Evolutionary conservation across 2,797 vertebrate genomes (phyloP), one percentile per base, ranked within the genome.

Genomic region (Sebastes matsubarae): DNA sequence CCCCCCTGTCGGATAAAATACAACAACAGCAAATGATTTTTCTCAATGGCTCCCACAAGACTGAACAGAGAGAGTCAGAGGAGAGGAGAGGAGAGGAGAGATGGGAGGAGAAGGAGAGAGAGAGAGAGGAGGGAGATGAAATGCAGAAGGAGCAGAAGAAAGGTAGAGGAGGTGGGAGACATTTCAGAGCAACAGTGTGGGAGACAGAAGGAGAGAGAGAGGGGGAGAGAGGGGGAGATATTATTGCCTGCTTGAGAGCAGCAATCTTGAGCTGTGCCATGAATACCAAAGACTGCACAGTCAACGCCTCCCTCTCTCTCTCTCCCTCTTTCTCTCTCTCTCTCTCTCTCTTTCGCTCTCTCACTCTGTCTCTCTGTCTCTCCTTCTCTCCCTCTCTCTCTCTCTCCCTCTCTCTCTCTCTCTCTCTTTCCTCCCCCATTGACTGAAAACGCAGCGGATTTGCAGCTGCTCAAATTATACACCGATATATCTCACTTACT

Each of bases 231-330:
- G 68, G 10, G 81, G 63, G 81, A 64, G 88, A 90, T 91, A 92
- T 93, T 88, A 92, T 86, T 90, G 89, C 88, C 87, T 89, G 88
- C 88, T 89, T 86, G 79, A 92, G 87, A 92, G 88, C 88, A 92
- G 87, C 90, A 88, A 90, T 89, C 88, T 84, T 63, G 82, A 79
- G 83, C 80, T 92, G 93, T 88, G 85, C 88, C 82, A 86, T 91
- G 92, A 92, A 92, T 92, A 92, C 88, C 87, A 93, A 94, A 86
- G 89, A 89, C 75, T 72, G 32, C 63, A 71, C 77, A 88, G 81
- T 79, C 77, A 36, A 61, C 29, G 32, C 70, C 67, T 73, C 64
- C 65, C 68, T 14, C 66, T 27, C 72, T 30, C 58, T 20, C 27
- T 6, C 55, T 57, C 22, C 7, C 54, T 16, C 38, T 2, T 38